Evolutionary conservation across 2,888 invertebrate genomes (phyloP).

Genomic region (Pseudeuparius sepicola): DNA sequence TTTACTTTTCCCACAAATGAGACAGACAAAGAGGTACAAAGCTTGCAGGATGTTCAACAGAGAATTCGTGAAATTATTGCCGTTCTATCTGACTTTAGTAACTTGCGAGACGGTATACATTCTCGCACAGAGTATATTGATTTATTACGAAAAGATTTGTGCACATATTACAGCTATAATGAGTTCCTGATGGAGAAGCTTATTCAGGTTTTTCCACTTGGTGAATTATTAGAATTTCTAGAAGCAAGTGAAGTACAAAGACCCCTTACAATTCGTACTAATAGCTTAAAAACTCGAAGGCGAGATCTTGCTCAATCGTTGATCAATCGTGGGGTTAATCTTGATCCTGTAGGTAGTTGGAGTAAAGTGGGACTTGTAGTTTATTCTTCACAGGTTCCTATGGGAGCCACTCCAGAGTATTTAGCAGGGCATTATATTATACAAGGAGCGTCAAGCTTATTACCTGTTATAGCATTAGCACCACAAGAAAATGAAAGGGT

Average conservation of each 20-base stretch:
- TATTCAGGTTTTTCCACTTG: constrained; percentile 79
- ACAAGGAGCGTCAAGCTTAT: constrained; percentile 91
- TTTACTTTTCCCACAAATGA: constrained; percentile 73
- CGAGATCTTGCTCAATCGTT: constrained; percentile 89
- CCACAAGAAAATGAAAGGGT: constrained; percentile 93
- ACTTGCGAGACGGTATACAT: constrained; percentile 55
- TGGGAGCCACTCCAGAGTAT: constrained; percentile 98
- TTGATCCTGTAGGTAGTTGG: constrained; percentile 98
- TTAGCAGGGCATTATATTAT: constrained; percentile 96
- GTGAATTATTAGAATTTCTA: constrained; percentile 84
- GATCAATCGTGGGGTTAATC: constrained; percentile 93
- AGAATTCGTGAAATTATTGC: constrained; percentile 77
- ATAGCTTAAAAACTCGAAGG: constrained; percentile 86
- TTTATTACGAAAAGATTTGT: constrained; percentile 74
- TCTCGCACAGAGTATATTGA: constrained; percentile 74
- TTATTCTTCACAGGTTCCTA: constrained; percentile 90
- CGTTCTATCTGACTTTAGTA: constrained; percentile 72
- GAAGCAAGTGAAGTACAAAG: constrained; percentile 94
- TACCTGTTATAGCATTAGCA: constrained; percentile 96
- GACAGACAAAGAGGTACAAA: constrained; percentile 59
- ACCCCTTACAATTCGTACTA: constrained; percentile 91
- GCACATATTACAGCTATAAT: constrained; percentile 96
- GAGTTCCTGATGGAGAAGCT: constrained; percentile 87
- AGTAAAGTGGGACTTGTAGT: constrained; percentile 95
- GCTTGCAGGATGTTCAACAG: constrained; percentile 76